Evolutionary conservation across 30 jellyfish, hydroid and myxozoan genomes (phyloP).

Genomic region (Morbakka virulenta): DNA sequence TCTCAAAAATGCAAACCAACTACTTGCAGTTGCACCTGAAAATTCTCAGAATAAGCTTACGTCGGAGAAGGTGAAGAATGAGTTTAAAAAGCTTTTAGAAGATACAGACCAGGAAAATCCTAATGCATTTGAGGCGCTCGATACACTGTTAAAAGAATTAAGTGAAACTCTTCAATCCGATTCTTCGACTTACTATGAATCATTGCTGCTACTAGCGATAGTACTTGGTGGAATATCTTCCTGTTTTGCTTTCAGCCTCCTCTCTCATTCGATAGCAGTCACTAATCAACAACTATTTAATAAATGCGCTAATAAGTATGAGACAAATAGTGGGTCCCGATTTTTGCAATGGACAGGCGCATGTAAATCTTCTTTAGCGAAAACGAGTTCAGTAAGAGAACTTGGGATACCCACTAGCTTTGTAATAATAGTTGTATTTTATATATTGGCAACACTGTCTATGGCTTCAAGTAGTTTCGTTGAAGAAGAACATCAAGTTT

Average conservation of each 20-base stretch:
- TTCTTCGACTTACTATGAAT: conserved; percentile 10
- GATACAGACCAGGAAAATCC: too few relatives aligned
- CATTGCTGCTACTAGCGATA: conserved; percentile 5
- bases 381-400: neutral
- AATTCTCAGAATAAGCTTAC: neutral
- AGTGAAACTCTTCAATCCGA: conserved; percentile 1
- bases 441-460: neutral
- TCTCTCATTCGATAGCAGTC: neutral
- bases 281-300: neutral
- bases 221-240: conserved; percentile 3
- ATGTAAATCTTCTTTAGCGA: neutral
- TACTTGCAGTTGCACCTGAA: neutral
- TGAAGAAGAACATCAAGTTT: conserved; percentile 86
- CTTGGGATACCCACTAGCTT: neutral
- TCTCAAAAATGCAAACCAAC: neutral
- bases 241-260: neutral
- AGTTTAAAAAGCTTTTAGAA: neutral
- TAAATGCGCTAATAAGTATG: neutral
- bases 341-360: neutral
- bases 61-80: neutral
- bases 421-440: neutral
- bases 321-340: neutral
- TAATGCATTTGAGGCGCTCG: neutral
- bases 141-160: neutral
- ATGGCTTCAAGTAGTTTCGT: conserved; percentile 72